Base-by-base conservation (phyloP, 2,797 vertebrate species). In the Martes flavigula region DNA sequence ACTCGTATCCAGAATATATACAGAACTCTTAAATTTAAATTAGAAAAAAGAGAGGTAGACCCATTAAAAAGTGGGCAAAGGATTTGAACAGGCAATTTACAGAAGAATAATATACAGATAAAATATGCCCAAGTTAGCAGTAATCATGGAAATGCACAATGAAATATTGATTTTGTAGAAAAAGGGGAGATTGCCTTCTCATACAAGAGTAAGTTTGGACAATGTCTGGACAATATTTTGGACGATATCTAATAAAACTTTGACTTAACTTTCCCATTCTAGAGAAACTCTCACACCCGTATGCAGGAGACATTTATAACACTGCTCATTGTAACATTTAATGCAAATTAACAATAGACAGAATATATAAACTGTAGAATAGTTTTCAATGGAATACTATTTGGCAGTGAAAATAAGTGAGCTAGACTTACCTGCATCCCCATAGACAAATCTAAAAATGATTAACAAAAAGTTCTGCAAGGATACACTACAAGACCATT, bases 131-230 rank as follows among this genome's bases (percentile, higher is more conserved):
- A 75, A n/a, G 46, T 87, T 79, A 70, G 18, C 32, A 32, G 10
- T 40, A 88, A 75, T 73, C 35, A n/a, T 85, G 89, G 62, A 96
- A 96, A 91, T 75, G n/a, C 1, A 73, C n/a, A 73, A 10, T 84
- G 40, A 78, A 85, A 68, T 84, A 20, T 51, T 97, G 21, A 87
- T 27, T 79, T 46, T 68, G 27, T 90, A 68, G 60, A 46, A 23
- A 92, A 86, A 20, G 88, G 17, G 43, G 48, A 64, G 25, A 90
- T 30, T 78, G 86, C 62, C 70, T 91, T 46, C n/a, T 75, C 5
- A 7, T 60, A 13, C 81, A 79, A 83, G 21, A 72, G 9, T 48
- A 83, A 91, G 30, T 85, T 20, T 32, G 78, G n/a, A 51, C 60
- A 77, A 18, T 35, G n/a, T 68, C 66, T 21, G 66, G 18, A 11